Conservation (phyloP, 2,797 vertebrate genomes). For the Sebastes vulpes region DNA sequence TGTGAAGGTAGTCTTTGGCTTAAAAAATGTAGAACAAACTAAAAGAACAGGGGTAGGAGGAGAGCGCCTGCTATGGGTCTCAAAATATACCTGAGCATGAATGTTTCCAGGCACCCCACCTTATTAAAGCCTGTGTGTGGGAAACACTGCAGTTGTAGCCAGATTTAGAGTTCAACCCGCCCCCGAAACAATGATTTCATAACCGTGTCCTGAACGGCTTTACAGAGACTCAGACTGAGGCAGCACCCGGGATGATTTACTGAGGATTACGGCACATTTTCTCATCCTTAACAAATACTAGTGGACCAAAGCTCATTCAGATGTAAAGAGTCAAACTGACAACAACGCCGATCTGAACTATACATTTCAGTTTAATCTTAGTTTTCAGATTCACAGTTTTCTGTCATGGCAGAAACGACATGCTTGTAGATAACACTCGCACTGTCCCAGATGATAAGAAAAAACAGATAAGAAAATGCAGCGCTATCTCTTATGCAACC, state of each 20-base stretch:
- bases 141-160: conserved; percentile 50
- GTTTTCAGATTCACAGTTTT: background rate
- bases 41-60: background rate
- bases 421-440: background rate
- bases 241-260: conserved; percentile 32
- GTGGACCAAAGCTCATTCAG: conserved; percentile 26
- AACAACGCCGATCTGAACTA: background rate
- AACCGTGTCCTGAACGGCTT: conserved; percentile 45
- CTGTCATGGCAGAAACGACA: background rate
- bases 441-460: background rate
- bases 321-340: conserved; percentile 25
- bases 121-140: conserved; percentile 44
- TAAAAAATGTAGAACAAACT: conserved; percentile 5
- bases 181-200: conserved; percentile 63
- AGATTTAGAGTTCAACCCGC: conserved; percentile 54
- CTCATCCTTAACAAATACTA: conserved; percentile 25
- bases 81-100: conserved; percentile 45
- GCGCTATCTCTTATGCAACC: background rate
- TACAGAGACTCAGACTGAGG: conserved; percentile 40
- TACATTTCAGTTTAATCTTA: background rate
- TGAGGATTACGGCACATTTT: conserved; percentile 36
- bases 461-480: background rate
- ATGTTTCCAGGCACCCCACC: conserved; percentile 35
- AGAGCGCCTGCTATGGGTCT: conserved; percentile 16
- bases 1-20: background rate